Percentiles rank a stretch among this genome's conserved stretches.
These are phyloP conservation scores for Hydrozoanthus gracilis DNA, from an alignment of 92 coral and sea anemone species.

Conservation along the genomic window DNA sequence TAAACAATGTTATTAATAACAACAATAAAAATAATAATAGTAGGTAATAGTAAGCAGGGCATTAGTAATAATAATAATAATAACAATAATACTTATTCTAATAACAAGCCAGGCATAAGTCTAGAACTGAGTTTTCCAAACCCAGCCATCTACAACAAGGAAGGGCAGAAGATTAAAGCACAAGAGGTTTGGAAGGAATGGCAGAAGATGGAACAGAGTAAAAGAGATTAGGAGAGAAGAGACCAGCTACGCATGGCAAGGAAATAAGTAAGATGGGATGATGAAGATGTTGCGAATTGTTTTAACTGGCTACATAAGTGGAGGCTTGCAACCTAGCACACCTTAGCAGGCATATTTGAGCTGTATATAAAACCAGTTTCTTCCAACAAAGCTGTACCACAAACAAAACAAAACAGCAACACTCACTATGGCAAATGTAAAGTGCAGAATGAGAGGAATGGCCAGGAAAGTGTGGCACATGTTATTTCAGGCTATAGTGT, in stretches of 20 bases:
- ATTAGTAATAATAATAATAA: background rate
- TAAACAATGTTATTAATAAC: no score
- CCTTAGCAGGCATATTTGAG: background rate
- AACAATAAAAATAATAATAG: no score
- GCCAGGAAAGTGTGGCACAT: background rate
- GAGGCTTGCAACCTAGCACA: background rate
- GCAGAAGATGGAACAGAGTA: no score
- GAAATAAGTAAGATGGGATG: background rate
- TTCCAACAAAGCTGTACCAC: background rate
- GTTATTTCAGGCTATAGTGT: background rate
- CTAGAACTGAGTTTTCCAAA: background rate
- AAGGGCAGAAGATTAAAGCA: background rate
- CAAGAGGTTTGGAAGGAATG: no score
- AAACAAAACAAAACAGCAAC: background rate
- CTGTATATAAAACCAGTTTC: background rate
- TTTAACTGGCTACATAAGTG: background rate
- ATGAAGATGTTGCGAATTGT: background rate
- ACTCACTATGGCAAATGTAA: background rate
- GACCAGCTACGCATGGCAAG: no score
- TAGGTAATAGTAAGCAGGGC: no score
- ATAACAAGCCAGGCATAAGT: background rate
- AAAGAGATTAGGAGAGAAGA: no score
- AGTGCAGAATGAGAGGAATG: background rate
- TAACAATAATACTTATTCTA: no score
- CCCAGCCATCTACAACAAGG: background rate